Conservation (phyloP, 1,140 invertebrate genomes). For the Lerema accius region DNA sequence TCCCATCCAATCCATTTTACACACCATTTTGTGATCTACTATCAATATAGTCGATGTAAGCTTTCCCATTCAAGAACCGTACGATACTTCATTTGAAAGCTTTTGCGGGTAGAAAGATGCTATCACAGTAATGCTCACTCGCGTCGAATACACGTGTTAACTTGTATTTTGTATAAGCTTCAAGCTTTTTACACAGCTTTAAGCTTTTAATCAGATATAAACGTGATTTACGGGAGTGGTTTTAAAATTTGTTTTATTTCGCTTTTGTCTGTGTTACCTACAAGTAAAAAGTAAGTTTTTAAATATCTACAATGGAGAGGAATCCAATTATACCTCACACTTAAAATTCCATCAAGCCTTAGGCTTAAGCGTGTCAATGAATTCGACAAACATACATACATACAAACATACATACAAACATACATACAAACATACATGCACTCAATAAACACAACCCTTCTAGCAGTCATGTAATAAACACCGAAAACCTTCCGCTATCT, state of each 20-base stretch:
- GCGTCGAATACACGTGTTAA: slow-evolving; percentile 12
- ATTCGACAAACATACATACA: no score
- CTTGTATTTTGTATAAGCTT: slow-evolving; percentile 6
- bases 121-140: slow-evolving; percentile 53
- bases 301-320: no score
- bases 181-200: neutral
- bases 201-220: neutral
- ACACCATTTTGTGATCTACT: slow-evolving; percentile 58
- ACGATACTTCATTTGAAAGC: slow-evolving; percentile 65
- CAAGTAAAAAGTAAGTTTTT: no score
- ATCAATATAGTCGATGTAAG: slow-evolving; percentile 64
- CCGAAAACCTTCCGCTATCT: slow-evolving; percentile 7
- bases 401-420: no score
- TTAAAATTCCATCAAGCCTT: no score
- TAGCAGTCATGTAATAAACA: no score
- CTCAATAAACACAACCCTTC: no score
- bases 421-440: no score
- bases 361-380: no score
- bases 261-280: no score
- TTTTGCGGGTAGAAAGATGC: slow-evolving; percentile 52
- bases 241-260: neutral
- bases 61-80: slow-evolving; percentile 47
- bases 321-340: no score
- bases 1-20: slow-evolving; percentile 55
- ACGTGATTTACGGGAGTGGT: neutral